Base-by-base conservation (phyloP, 2,888 invertebrate species). In the Eretmocerus hayati region DNA sequence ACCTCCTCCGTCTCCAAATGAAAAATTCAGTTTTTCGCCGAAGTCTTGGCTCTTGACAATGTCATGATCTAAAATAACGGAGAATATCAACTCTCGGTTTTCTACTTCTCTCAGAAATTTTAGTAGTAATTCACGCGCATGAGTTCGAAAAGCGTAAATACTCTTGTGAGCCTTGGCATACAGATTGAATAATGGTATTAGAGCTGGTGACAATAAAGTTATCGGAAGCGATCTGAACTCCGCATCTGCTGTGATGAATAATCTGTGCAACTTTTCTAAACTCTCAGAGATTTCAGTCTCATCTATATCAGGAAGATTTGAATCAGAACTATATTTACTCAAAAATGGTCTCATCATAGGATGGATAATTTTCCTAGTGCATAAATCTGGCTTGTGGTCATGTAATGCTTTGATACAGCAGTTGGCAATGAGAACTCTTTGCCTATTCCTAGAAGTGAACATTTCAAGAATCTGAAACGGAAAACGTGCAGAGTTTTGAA, bases 331-430 rank as follows among this genome's bases (percentile, higher is more conserved):
- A 19, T 20, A 46, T 22, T 55, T 54, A 26, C 26, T 35, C 41
- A 58, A 46, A 22, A 74, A 58, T 19, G 73, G 72, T 13, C 57
- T 54, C 43, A 65, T 60, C 23, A 75, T 60, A 5, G 57, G 53
- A 37, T 65, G 56, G 31, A 78, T 48, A 49, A 78, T 67, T 57
- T 71, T 63, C 41, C 68, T 64, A 18, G 63, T 53, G 53, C 73
- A 71, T 44, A 74, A 60, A 15, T 73, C 59, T 15, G 73, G 67
- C 64, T 79, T 77, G 41, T 71, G 73, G 42, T 76, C 73, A 60
- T 75, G 71, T 22, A 85, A 66, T 48, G 66, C 68, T 53, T 77
- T 71, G 3, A 79, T 72, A 64, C 81, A 84, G 23, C 75, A 71
- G 20, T 77, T 74, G 44, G 79, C 80, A 46, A 82, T 73, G 18